Percentiles rank a stretch among this genome's conserved stretches.
These are phyloP conservation scores for Drosophila setosimentum DNA, from an alignment of 2,888 invertebrate species.

Conservation along the genomic window DNA sequence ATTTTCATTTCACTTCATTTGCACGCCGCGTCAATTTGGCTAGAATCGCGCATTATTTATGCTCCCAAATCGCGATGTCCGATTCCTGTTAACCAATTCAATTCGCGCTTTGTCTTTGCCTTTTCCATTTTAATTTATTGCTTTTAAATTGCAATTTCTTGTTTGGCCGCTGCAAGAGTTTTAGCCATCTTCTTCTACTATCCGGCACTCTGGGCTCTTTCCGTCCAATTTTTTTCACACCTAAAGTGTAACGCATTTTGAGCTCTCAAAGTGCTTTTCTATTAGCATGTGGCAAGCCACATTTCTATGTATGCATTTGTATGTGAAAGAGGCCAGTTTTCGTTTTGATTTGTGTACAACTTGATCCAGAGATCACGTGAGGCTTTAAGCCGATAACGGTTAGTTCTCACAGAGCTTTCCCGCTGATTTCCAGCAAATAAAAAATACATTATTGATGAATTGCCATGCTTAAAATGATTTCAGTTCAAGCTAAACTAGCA, in stretches of 20 bases:
- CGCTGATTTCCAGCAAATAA: slow-evolving; percentile 38
- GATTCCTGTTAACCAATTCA: slow-evolving; percentile 33
- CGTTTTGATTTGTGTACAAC: slow-evolving; percentile 51
- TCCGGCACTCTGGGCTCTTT: background rate
- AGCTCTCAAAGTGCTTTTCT: slow-evolving; percentile 67
- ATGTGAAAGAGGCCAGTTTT: slow-evolving; percentile 25
- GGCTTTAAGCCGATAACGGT: slow-evolving; percentile 41
- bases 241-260: slow-evolving; percentile 72
- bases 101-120: slow-evolving; percentile 58
- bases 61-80: slow-evolving; percentile 30
- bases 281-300: slow-evolving; percentile 65
- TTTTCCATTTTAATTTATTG: slow-evolving; percentile 73
- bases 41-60: slow-evolving; percentile 66
- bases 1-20: slow-evolving; percentile 79
- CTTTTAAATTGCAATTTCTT: slow-evolving; percentile 80
- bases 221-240: slow-evolving; percentile 63
- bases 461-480: slow-evolving; percentile 1
- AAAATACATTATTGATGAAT: slow-evolving; percentile 12
- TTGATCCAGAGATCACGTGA: slow-evolving; percentile 50
- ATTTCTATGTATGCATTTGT: slow-evolving; percentile 1
- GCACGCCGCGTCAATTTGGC: slow-evolving; percentile 64
- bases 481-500: background rate
- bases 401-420: slow-evolving; percentile 45
- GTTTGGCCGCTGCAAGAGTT: slow-evolving; percentile 42
- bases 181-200: slow-evolving; percentile 13